Conservation (phyloP, 2,113 vertebrate genomes). For the Perccottus glenii region DNA sequence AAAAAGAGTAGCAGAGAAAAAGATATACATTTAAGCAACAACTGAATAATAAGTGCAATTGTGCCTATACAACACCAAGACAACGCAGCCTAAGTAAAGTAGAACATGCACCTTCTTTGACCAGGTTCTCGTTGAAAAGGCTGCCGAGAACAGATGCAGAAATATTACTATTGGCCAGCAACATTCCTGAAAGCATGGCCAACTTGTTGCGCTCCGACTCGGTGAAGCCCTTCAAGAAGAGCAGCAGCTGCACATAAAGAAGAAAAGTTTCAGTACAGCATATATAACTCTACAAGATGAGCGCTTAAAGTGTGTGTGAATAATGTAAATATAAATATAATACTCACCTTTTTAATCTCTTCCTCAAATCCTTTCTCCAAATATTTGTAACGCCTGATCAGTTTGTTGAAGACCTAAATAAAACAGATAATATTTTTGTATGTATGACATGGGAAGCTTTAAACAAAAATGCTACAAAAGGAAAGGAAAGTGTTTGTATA, state of each 20-base stretch:
- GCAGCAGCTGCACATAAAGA: constrained; percentile 84
- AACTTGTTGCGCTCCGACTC: constrained; percentile 97
- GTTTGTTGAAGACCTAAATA: constrained; percentile 95
- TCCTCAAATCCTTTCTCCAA: constrained; percentile 99
- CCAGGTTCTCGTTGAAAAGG: constrained; percentile 96
- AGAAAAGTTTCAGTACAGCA: background rate
- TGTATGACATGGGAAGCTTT: too few relatives aligned
- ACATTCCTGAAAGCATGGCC: constrained; percentile 96
- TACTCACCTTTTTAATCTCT: constrained; percentile 95
- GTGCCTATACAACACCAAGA: background rate
- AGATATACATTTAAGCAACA: too few relatives aligned
- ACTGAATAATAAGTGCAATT: too few relatives aligned
- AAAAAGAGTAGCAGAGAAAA: too few relatives aligned
- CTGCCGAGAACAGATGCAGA: constrained; percentile 95
- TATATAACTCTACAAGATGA: constrained; percentile 10
- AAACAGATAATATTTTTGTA: constrained; percentile 69
- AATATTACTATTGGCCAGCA: constrained; percentile 92
- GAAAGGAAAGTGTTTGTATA: background rate
- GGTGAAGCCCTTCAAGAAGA: constrained; percentile 97
- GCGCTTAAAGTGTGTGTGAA: background rate
- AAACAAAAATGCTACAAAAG: too few relatives aligned
- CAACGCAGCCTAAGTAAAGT: background rate
- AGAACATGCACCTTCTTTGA: constrained; percentile 89
- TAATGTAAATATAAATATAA: background rate
- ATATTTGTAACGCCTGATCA: constrained; percentile 97